phyloP scores from a whole-genome alignment of 2,888 invertebrate species.

The Thalpophila matura region DNA sequence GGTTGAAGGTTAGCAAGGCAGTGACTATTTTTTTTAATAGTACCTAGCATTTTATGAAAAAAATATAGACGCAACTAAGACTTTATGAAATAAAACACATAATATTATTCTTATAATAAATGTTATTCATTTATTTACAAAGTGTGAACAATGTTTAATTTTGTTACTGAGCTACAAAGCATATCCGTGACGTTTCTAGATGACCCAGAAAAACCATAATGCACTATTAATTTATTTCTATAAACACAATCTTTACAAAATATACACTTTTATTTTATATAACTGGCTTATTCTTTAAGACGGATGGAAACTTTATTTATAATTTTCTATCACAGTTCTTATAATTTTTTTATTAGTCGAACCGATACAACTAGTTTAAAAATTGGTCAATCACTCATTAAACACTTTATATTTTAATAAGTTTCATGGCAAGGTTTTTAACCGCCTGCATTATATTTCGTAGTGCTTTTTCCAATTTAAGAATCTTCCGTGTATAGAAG shows the following conservation, averaged over 20 bases:
- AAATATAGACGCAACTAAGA: too few relatives aligned
- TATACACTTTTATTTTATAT: constrained; percentile 18
- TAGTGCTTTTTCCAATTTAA: neutral
- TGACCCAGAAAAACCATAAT: constrained; percentile 2
- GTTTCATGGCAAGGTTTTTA: constrained; percentile 9
- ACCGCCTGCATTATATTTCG: constrained; percentile 9
- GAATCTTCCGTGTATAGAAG: neutral
- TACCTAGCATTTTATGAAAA: too few relatives aligned
- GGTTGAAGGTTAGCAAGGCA: too few relatives aligned
- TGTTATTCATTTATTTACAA: constrained; percentile 42
- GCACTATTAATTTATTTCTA: constrained; percentile 22
- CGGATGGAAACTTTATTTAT: constrained; percentile 70
- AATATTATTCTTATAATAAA: constrained; percentile 22
- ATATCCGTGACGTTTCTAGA: constrained; percentile 19
- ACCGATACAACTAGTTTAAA: constrained; percentile 52
- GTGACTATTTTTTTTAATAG: too few relatives aligned
- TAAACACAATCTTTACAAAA: constrained; percentile 9
- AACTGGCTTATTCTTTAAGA: constrained; percentile 37
- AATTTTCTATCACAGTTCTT: constrained; percentile 74
- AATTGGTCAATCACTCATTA: constrained; percentile 48
- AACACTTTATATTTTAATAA: constrained; percentile 48
- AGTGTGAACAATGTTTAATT: constrained; percentile 51
- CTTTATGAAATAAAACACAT: constrained; percentile 27
- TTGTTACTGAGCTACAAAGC: constrained; percentile 41
- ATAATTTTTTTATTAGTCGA: constrained; percentile 44